These are phyloP conservation scores for Antennarius maculatus DNA, from an alignment of 2,797 vertebrate species.

Conservation along the genomic window DNA sequence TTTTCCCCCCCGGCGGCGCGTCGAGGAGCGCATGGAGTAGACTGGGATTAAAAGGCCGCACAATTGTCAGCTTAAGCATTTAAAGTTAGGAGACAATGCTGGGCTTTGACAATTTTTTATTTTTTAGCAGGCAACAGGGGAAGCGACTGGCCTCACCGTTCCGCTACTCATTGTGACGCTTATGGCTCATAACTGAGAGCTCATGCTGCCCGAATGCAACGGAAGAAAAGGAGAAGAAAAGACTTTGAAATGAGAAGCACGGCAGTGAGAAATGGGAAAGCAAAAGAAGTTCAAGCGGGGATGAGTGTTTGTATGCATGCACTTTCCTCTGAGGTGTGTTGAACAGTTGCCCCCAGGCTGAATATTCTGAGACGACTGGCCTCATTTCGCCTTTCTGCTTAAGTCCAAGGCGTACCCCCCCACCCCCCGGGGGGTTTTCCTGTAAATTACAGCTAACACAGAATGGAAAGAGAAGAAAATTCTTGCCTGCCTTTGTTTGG, in stretches of 20 bases:
- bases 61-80: constrained; percentile 37
- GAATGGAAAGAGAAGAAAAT: constrained; percentile 17
- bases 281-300: constrained; percentile 1
- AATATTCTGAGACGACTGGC: constrained; percentile 27
- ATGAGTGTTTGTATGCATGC: constrained; percentile 23
- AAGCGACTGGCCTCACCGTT: constrained; percentile 7
- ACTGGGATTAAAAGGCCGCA: constrained; percentile 49
- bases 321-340: constrained; percentile 36
- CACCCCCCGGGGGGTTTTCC: constrained; percentile 15
- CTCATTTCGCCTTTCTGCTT: constrained; percentile 28
- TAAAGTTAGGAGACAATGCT: constrained; percentile 15
- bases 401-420: constrained; percentile 22
- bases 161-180: constrained; percentile 3
- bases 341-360: constrained; percentile 29
- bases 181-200: constrained; percentile 40
- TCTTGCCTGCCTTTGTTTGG: constrained; percentile 8
- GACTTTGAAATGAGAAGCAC: constrained; percentile 17
- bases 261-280: constrained; percentile 14
- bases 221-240: constrained; percentile 5
- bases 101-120: constrained; percentile 30
- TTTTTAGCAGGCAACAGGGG: background rate
- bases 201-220: constrained; percentile 20
- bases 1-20: constrained; percentile 1
- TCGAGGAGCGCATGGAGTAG: constrained; percentile 34
- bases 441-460: constrained; percentile 51